These are phyloP conservation scores for Phacellophora camtschatica DNA, from an alignment of 30 jellyfish, hydroid and myxozoan genomes.

Conservation along the genomic window DNA sequence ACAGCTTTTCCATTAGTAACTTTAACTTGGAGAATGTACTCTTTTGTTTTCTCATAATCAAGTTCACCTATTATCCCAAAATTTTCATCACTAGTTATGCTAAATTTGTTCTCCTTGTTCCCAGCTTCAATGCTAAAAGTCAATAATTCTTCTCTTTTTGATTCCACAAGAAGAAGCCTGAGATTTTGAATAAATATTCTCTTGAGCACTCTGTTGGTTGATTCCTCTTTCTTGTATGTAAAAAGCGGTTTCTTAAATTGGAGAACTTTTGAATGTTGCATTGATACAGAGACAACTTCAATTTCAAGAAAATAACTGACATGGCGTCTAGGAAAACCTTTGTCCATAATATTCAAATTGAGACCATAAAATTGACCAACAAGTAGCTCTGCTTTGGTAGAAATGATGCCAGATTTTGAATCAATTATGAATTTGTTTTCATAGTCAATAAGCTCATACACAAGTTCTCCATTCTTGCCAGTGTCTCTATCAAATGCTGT, in stretches of 20 bases:
- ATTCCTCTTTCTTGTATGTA: slow-evolving; percentile 14
- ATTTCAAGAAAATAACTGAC: not conserved
- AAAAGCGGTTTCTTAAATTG: slow-evolving; percentile 16
- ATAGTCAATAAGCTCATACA: not conserved
- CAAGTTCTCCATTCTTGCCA: slow-evolving; percentile 56
- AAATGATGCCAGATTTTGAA: slow-evolving; percentile 48
- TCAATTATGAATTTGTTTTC: slow-evolving; percentile 20
- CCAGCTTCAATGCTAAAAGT: slow-evolving; percentile 71
- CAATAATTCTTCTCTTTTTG: not conserved
- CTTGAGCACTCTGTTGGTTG: not conserved
- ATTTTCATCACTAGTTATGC: not conserved
- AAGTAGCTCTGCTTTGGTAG: slow-evolving; percentile 31
- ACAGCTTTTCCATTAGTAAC: slow-evolving; percentile 76
- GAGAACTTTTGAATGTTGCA: not conserved
- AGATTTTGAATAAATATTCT: not conserved
- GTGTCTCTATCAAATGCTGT: slow-evolving; percentile 55
- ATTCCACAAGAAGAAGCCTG: not conserved
- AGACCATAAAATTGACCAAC: slow-evolving; percentile 1
- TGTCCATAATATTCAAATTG: slow-evolving; percentile 13
- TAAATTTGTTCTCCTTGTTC: slow-evolving; percentile 59
- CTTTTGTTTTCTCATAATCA: slow-evolving; percentile 70
- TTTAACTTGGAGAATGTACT: slow-evolving; percentile 32
- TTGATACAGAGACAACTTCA: slow-evolving; percentile 4
- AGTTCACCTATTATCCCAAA: slow-evolving; percentile 39
- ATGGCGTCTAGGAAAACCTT: slow-evolving; percentile 9